Evolutionary conservation across 2,113 vertebrate species (phyloP).

Genomic region (Pygoscelis adeliae): DNA sequence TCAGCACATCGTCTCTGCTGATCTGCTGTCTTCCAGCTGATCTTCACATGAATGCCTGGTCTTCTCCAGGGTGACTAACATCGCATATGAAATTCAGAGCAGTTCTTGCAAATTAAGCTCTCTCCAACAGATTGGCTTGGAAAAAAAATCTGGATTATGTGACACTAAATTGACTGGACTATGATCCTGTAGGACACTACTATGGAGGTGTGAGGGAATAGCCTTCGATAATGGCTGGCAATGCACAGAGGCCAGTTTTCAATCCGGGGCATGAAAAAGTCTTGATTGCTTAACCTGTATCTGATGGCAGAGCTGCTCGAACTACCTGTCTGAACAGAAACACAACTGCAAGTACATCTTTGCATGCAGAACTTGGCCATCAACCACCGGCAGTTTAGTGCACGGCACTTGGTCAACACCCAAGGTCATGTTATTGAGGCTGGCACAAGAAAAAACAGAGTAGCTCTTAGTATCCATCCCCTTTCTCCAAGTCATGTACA

Average conservation of each 20-base stretch:
- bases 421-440: not conserved
- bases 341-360: not conserved
- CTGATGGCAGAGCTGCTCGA: not conserved
- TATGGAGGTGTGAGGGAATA: not conserved
- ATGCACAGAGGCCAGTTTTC: not conserved
- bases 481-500: not conserved
- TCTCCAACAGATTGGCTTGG: not conserved
- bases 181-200: not conserved
- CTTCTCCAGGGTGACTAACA: not conserved
- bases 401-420: not conserved
- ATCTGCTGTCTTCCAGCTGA: not conserved
- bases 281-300: not conserved
- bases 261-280: not conserved
- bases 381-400: not conserved
- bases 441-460: not conserved
- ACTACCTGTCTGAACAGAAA: not conserved
- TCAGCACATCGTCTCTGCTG: not conserved
- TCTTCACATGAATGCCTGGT: not conserved
- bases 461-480: not conserved
- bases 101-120: not conserved
- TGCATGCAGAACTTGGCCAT: not conserved
- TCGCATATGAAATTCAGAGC: not conserved
- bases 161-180: not conserved
- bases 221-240: fast-evolving
- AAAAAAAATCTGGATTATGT: not conserved